Evolutionary conservation across 2,113 vertebrate genomes (phyloP).

Genomic region (Rana temporaria): DNA sequence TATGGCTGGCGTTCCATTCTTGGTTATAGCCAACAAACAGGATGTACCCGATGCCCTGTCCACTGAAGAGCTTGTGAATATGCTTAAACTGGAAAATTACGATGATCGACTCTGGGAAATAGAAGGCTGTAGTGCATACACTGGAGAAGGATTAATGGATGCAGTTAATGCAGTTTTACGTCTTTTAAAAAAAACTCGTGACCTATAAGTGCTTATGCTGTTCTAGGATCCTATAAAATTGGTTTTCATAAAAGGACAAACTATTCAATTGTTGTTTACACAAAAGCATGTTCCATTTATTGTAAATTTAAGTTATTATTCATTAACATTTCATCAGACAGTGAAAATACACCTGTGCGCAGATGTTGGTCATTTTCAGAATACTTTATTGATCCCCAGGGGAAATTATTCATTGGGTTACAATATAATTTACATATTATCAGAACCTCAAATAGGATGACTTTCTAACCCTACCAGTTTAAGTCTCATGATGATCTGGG

Average conservation of each 20-base stretch:
- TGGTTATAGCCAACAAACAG: slow-evolving; percentile 91
- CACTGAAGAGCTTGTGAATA: slow-evolving; percentile 70
- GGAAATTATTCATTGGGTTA: neutral
- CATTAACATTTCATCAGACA: slow-evolving; percentile 8
- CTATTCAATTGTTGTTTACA: slow-evolving; percentile 23
- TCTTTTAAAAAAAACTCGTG: slow-evolving; percentile 68
- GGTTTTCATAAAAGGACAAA: neutral
- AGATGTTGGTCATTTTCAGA: neutral
- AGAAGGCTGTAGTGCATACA: slow-evolving; percentile 77
- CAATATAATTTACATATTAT: neutral
- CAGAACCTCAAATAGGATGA: too few species aligned
- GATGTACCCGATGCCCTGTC: slow-evolving; percentile 75
- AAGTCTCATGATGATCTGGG: too few species aligned
- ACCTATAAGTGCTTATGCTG: slow-evolving; percentile 1
- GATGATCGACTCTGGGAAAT: slow-evolving; percentile 75
- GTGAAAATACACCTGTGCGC: neutral
- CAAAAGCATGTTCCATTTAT: neutral
- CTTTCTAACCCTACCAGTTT: neutral
- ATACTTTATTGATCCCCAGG: too few species aligned
- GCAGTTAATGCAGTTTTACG: slow-evolving; percentile 73
- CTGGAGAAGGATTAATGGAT: slow-evolving; percentile 77
- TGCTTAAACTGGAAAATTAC: slow-evolving; percentile 65
- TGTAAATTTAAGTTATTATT: neutral
- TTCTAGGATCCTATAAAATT: neutral
- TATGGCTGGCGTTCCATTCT: slow-evolving; percentile 74